These are phyloP conservation scores for Nesidiocoris tenuis DNA, from an alignment of 2,888 invertebrate species.

Conservation along the genomic window DNA sequence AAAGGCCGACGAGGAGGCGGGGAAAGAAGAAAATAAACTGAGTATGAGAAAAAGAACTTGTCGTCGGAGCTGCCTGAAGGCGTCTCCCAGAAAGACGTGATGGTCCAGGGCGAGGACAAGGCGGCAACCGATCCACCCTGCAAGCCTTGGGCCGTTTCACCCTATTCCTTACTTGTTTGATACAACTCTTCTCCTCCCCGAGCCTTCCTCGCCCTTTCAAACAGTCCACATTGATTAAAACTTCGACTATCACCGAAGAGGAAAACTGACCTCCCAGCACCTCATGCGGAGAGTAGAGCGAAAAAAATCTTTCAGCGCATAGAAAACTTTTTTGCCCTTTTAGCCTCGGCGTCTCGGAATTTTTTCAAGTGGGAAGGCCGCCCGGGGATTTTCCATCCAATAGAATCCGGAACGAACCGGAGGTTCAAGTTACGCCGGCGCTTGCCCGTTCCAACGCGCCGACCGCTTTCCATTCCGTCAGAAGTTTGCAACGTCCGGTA, in stretches of 20 bases:
- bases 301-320: not conserved
- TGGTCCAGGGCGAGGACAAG: not conserved
- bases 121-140: not conserved
- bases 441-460: not conserved
- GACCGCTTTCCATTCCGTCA: not conserved
- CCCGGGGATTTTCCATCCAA: not conserved
- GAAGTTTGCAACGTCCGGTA: not conserved
- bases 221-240: conserved; percentile 37
- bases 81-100: not conserved
- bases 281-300: not conserved
- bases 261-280: not conserved
- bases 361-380: not conserved
- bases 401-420: not conserved
- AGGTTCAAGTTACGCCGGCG: not conserved
- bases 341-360: not conserved
- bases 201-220: not conserved
- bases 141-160: not conserved
- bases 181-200: not conserved
- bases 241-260: conserved; percentile 29
- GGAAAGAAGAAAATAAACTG: not conserved
- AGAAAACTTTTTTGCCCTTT: not conserved
- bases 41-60: not conserved
- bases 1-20: not conserved
- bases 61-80: not conserved
- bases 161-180: not conserved